Percentiles rank a stretch among this genome's conserved stretches.
These are phyloP conservation scores for Cheilosia grossa DNA, from an alignment of 2,888 invertebrate genomes.

Conservation along the genomic window DNA sequence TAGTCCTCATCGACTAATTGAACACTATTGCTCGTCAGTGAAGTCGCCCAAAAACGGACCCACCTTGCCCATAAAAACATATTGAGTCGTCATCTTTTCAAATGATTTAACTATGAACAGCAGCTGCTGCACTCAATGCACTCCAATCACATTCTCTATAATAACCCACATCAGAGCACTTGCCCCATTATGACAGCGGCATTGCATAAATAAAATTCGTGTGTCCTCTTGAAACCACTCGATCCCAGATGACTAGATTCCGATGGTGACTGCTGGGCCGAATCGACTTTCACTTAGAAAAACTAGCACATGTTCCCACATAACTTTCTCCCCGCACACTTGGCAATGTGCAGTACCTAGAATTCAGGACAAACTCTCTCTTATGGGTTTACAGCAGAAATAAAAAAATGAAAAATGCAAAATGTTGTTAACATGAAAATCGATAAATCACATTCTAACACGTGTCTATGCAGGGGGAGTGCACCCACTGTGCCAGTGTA, in stretches of 20 bases:
- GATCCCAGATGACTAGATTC: conserved; percentile 10
- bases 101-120: too few species aligned
- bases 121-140: too few species aligned
- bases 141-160: too few species aligned
- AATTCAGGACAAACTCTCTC: conserved; percentile 7
- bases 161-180: too few species aligned
- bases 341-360: neutral
- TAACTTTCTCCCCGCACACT: too few species aligned
- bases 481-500: neutral
- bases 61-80: too few species aligned
- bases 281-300: conserved; percentile 31
- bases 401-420: neutral
- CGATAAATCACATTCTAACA: conserved; percentile 35
- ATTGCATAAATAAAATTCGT: too few species aligned
- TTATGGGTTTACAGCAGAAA: conserved; percentile 10
- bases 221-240: conserved; percentile 3
- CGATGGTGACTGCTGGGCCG: conserved; percentile 19
- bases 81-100: too few species aligned
- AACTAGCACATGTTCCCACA: conserved; percentile 1
- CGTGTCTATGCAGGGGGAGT: neutral
- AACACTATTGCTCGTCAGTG: too few species aligned
- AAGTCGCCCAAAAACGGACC: too few species aligned
- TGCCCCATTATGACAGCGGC: too few species aligned
- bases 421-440: conserved; percentile 48
- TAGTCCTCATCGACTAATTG: too few species aligned